Conservation (phyloP, 2,113 vertebrate genomes). For the Neolamprologus hecqui region DNA sequence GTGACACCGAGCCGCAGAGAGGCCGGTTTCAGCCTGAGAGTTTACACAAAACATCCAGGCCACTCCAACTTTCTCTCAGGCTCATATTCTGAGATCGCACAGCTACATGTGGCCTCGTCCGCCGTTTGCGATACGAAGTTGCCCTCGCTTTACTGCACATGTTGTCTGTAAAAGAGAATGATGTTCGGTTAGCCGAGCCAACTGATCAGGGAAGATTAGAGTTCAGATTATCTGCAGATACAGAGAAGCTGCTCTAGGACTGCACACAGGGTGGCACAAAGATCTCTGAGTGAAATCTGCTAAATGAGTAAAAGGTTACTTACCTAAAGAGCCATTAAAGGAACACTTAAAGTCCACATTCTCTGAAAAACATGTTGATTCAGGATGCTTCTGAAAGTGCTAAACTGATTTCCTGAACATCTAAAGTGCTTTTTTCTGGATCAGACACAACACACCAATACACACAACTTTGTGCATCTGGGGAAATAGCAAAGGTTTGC, state of each 20-base stretch:
- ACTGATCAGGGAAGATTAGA: conserved; percentile 49
- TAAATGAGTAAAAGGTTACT: conserved; percentile 11
- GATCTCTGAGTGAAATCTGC: conserved; percentile 45
- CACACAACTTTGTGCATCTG: not conserved
- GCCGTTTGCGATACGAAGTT: not conserved
- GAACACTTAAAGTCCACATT: not conserved
- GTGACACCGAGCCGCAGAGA: conserved; percentile 18
- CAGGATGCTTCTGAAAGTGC: not conserved
- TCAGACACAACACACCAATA: not conserved
- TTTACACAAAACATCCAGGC: conserved; percentile 17
- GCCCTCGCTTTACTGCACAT: not conserved
- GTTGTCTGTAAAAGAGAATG: conserved; percentile 19
- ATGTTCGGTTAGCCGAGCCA: conserved; percentile 43
- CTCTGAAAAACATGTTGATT: not conserved
- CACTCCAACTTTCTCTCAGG: not conserved
- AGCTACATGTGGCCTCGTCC: not conserved
- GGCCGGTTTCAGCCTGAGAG: not conserved
- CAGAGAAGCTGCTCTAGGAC: conserved; percentile 10
- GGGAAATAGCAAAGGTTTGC: not conserved
- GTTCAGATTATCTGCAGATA: conserved; percentile 51
- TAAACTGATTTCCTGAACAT: not conserved
- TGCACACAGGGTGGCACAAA: conserved; percentile 2
- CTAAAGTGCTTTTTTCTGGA: not conserved
- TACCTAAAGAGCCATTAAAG: conserved; percentile 14
- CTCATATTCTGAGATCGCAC: not conserved